Base-by-base conservation (phyloP, 2,113 vertebrate genomes). In the Diphyllodes magnificus region DNA sequence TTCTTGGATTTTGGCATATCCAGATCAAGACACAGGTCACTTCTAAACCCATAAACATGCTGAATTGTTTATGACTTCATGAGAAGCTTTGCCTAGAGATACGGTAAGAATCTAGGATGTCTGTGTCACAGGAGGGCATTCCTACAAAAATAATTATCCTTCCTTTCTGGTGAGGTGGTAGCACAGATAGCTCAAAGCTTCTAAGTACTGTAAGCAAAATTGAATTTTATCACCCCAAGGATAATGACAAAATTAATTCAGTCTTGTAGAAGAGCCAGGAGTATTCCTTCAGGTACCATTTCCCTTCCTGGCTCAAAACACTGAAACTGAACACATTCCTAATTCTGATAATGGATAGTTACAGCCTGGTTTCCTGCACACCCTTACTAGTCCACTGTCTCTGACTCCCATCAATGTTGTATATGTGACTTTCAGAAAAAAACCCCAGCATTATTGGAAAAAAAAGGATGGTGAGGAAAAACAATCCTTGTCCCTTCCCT, bases 371-470 rank as follows among this genome's bases (percentile, higher is more conserved):
- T 83, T 82, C 49, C 61, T 68, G 35, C 5, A 3, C 28, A 13
- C 6, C 6, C 14, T 60, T 44, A 5, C 19, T 59, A 24, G 42
- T 37, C 7, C 1, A 15, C 31, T 73, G 11, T 19, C 61, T 64
- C 45, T 53, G 45, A 37, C 27, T 91, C 15, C 13, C 11, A 72
- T 39, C 24, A 60, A 5, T 20, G 12, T 3, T 24, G 11, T 35
- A 10, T 23, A 37, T 4, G 4, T 15, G 20, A 50, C 47, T 87
- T 79, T 27, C 65, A 75, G 50, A 5, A 77, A 51, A 66, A 68
- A 8, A 18, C 0, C 2, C 1, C 12, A 61, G 3, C 0, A 2
- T 56, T 64, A 37, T 1, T 44, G 42, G 24, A 3, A 35, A 39
- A 57, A 59, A 75, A 63, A 59, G 0, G 2, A 71, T 65, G 35